Base-by-base conservation (phyloP, 2,888 invertebrate genomes). In the Aphodius granarius region DNA sequence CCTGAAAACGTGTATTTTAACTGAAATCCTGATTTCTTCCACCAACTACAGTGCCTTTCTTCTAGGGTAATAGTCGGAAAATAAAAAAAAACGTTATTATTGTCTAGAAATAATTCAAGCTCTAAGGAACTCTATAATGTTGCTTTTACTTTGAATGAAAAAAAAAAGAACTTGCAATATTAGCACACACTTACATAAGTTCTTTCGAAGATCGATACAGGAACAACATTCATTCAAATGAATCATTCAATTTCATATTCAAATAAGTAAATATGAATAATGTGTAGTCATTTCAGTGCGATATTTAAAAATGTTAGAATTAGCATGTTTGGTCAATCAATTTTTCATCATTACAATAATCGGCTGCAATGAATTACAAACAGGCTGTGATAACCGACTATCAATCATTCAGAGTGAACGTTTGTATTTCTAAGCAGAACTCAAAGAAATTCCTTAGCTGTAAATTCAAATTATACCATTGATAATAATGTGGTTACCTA, bases 331-430 rank as follows among this genome's bases (percentile, higher is more conserved):
- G 43, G 43, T 13, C 43, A 43, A 43, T 43, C 43, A 43, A 43
- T 43, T 43, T 43, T 43, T 43, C 43, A 43, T 43, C 68, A 68
- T 68, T 68, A 68, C 22, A 5, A 18, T 68, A 68, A 68, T 68
- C 15, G 68, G 68, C 21, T 16, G 68, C 22, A 20, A 68, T 68
- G 16, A 68, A 68, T 68, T 68, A 22, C 43, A 43, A 43, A 13
- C 13, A 43, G 43, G 43, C 43, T 13, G 13, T 13, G 43, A 43
- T 43, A 43, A 43, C 43, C 43, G 43, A 43, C 13, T 43, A 43
- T 43, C 43, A 43, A 9, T 43, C 13, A 43, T 43, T 43, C 43
- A 43, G n/a, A 43, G 43, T 9, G 43, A 43, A 43, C 43, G 43
- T 43, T 43, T 43, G 43, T 43, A 43, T 43, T 9, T 43, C 43